A percentile compares a stretch with the other conserved stretches of the same genome.
phyloP scores from a whole-genome alignment of 92 coral and sea anemone genomes.

The Micromussa lordhowensis region DNA sequence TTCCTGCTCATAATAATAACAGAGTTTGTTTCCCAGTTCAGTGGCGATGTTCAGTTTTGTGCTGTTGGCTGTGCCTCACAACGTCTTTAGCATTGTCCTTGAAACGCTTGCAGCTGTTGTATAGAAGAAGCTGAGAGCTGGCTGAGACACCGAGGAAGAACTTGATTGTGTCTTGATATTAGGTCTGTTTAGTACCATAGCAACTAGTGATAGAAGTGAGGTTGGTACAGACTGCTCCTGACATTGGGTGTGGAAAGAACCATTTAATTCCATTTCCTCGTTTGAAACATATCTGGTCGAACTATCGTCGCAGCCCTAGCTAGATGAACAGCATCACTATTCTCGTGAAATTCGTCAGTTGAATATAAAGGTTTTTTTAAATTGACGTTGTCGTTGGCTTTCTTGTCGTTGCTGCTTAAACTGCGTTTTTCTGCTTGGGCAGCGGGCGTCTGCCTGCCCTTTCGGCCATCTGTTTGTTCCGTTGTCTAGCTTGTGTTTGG shows the following conservation, averaged over 20 bases:
- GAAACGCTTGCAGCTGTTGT: constrained; percentile 26
- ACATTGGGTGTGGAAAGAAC: constrained; percentile 20
- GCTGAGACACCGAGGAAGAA: neutral
- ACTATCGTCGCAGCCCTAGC: no score
- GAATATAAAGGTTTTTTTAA: no score
- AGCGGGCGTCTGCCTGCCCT: no score
- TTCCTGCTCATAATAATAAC: constrained; percentile 36
- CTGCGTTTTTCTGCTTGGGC: no score
- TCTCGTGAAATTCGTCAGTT: no score
- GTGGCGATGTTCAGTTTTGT: constrained; percentile 61
- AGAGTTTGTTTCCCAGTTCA: constrained; percentile 52
- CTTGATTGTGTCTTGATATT: constrained; percentile 28
- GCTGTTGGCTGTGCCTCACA: constrained; percentile 33
- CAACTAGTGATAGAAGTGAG: constrained; percentile 35
- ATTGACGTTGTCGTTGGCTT: no score
- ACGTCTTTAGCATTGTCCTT: constrained; percentile 9
- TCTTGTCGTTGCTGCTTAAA: no score
- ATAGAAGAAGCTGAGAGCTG: constrained; percentile 31
- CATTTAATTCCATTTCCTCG: constrained; percentile 23
- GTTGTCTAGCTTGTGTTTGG: no score
- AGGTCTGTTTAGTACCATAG: constrained; percentile 37
- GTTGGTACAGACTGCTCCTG: constrained; percentile 27
- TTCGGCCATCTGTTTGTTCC: no score
- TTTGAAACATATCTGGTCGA: neutral
- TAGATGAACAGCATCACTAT: no score